phyloP scores from a whole-genome alignment of 2,113 vertebrate species.

The Megalops atlanticus region DNA sequence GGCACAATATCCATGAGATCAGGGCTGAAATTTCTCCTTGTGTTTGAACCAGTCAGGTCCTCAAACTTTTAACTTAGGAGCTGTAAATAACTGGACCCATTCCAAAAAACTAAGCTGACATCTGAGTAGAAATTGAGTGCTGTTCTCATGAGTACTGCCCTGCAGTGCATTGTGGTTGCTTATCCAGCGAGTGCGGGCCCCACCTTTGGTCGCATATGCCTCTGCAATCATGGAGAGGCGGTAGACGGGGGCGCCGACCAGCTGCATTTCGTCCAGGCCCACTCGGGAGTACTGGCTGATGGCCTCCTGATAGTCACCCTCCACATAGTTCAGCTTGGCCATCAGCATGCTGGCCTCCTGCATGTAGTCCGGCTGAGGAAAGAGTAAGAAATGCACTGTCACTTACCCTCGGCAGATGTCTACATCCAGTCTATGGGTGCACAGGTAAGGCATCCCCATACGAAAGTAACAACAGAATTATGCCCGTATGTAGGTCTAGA shows the following conservation, averaged over 20 bases:
- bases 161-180: neutral
- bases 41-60: neutral
- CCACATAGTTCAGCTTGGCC: slow-evolving; percentile 92
- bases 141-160: neutral
- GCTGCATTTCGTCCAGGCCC: slow-evolving; percentile 85
- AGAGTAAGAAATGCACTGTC: slow-evolving; percentile 45
- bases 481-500: neutral
- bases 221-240: slow-evolving; percentile 92
- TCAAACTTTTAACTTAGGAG: neutral
- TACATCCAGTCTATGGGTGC: neutral
- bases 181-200: slow-evolving; percentile 18
- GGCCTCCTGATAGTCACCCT: slow-evolving; percentile 88
- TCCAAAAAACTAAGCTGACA: neutral
- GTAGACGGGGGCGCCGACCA: slow-evolving; percentile 82
- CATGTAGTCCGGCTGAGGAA: slow-evolving; percentile 83
- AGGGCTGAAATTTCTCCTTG: neutral
- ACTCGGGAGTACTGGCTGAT: slow-evolving; percentile 79
- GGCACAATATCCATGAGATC: neutral
- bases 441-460: neutral
- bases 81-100: neutral
- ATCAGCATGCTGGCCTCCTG: slow-evolving; percentile 90
- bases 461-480: neutral
- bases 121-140: neutral
- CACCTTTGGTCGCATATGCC: slow-evolving; percentile 93
- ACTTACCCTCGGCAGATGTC: neutral